phyloP scores from a whole-genome alignment of 2,113 vertebrate genomes.

The Myotis brandtii region DNA sequence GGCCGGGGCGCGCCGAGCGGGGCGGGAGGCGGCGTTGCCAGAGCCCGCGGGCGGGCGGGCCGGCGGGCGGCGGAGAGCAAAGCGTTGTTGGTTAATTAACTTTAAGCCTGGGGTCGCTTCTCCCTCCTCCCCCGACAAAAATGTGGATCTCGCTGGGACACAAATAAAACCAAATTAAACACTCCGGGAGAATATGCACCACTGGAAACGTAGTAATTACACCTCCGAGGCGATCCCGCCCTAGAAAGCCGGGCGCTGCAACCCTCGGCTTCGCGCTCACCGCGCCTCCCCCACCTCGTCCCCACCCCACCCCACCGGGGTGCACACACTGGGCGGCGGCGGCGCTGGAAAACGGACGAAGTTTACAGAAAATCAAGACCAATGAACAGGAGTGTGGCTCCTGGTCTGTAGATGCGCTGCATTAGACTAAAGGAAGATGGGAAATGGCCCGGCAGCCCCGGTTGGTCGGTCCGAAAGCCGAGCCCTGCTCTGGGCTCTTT shows the following conservation, averaged over 20 bases:
- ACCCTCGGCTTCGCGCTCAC: neutral
- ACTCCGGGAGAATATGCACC: slow-evolving; percentile 62
- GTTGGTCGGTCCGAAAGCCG: accelerated
- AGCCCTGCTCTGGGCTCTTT: neutral
- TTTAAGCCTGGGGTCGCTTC: slow-evolving; percentile 68
- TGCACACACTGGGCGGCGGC: neutral
- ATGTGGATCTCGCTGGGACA: slow-evolving; percentile 58
- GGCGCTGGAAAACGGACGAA: no score
- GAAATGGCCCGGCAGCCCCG: neutral
- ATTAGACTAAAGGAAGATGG: slow-evolving; percentile 11
- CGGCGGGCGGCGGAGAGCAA: slow-evolving; percentile 17
- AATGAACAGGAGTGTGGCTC: neutral
- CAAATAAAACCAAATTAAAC: slow-evolving; percentile 69
- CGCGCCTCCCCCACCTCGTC: neutral
- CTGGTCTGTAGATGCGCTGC: neutral
- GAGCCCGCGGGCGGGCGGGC: neutral
- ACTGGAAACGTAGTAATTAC: slow-evolving; percentile 74
- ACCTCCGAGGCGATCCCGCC: slow-evolving; percentile 49
- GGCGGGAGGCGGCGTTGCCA: neutral
- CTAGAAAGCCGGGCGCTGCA: slow-evolving; percentile 50
- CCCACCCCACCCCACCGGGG: neutral
- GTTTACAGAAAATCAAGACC: slow-evolving; percentile 7
- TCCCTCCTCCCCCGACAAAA: neutral
- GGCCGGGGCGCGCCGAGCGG: neutral
- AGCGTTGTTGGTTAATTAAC: slow-evolving; percentile 60